Conservation (phyloP, 2,888 invertebrate species). For the Parapristionchus giblindavisi region DNA sequence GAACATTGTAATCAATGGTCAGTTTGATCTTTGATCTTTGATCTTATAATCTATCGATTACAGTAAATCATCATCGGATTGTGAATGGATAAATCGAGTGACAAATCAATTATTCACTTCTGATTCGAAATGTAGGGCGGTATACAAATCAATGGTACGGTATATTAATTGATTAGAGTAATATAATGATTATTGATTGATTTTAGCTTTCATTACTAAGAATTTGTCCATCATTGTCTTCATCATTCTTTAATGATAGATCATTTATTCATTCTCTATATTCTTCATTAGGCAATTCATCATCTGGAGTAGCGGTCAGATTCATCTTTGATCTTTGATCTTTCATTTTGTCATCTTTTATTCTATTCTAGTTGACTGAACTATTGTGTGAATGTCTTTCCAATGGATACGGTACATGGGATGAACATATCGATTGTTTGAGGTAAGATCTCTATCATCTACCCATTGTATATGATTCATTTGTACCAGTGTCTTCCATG, state of each 20-base stretch:
- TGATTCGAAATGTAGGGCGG: slow-evolving; percentile 41
- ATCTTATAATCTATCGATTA: neutral
- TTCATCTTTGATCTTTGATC: neutral
- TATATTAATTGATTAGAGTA: neutral
- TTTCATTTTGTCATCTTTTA: neutral
- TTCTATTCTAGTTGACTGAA: slow-evolving; percentile 21
- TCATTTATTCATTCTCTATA: slow-evolving; percentile 27
- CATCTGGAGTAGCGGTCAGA: slow-evolving; percentile 22
- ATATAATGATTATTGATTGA: neutral
- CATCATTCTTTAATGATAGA: slow-evolving; percentile 3
- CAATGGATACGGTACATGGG: slow-evolving; percentile 14
- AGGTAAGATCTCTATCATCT: neutral
- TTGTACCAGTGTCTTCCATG: neutral
- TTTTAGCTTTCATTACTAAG: slow-evolving; percentile 13
- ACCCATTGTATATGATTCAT: neutral
- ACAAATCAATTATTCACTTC: slow-evolving; percentile 44
- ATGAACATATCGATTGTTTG: slow-evolving; percentile 15
- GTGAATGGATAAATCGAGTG: slow-evolving; percentile 45
- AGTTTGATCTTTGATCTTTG: neutral
- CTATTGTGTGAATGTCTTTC: slow-evolving; percentile 27
- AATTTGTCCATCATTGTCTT: neutral
- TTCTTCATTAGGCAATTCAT: neutral
- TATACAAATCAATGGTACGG: slow-evolving; percentile 48
- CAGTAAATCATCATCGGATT: slow-evolving; percentile 30
- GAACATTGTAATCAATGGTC: slow-evolving; percentile 24